phyloP scores from a whole-genome alignment of 2,113 vertebrate genomes.

The Chrysochloris asiatica region DNA sequence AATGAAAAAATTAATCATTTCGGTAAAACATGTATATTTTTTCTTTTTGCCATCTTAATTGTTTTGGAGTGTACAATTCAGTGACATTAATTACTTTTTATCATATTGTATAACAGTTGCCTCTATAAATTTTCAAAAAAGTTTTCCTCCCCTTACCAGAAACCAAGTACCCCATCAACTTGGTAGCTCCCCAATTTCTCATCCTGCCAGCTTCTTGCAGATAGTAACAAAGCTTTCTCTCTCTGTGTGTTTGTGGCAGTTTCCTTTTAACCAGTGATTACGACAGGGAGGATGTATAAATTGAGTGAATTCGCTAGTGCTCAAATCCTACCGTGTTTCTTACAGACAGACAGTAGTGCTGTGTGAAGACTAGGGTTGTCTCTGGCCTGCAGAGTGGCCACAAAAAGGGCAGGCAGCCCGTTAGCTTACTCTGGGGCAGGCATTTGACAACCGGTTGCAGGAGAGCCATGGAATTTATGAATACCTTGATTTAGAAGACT shows the following conservation, averaged over 20 bases:
- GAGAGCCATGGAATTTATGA: conserved; percentile 43
- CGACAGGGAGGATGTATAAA: neutral
- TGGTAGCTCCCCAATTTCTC: neutral
- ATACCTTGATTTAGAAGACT: conserved; percentile 58
- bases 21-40: neutral
- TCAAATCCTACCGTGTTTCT: neutral
- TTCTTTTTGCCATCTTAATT: neutral
- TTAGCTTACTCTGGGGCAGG: conserved; percentile 38
- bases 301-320: neutral
- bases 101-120: neutral
- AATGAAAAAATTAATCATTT: neutral
- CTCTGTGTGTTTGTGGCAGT: neutral
- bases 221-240: neutral
- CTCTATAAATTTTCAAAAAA: neutral
- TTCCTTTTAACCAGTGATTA: neutral
- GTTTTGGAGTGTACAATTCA: neutral
- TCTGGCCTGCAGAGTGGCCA: conserved; percentile 36
- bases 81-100: neutral
- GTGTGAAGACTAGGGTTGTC: neutral
- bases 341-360: neutral
- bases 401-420: neutral
- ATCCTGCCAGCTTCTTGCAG: neutral
- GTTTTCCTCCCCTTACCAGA: neutral
- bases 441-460: neutral
- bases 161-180: neutral